Conservation (phyloP, 2,888 invertebrate species). For the Nymphalis urticae region DNA sequence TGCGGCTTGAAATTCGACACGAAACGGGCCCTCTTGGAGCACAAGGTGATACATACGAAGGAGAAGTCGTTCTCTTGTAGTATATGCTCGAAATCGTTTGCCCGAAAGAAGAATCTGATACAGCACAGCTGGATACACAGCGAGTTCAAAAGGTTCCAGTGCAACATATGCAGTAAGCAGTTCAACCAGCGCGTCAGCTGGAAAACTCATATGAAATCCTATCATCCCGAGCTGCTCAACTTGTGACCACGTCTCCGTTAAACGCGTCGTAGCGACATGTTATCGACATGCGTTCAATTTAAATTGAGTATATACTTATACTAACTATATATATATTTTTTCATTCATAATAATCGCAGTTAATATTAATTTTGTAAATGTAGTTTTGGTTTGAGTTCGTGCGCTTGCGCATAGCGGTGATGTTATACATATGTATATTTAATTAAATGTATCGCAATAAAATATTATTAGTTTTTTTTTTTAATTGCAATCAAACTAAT, state of each 20-base stretch:
- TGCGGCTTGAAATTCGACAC: conserved; percentile 68
- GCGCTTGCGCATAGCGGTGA: not conserved
- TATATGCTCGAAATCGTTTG: conserved; percentile 69
- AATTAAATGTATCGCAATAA: not conserved
- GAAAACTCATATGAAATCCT: conserved; percentile 65
- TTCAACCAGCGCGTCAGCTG: conserved; percentile 54
- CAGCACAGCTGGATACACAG: conserved; percentile 71
- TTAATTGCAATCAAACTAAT: too few species aligned
- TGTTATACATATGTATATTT: not conserved
- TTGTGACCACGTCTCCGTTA: conserved; percentile 37
- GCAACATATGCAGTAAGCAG: conserved; percentile 56
- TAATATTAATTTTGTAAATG: too few species aligned
- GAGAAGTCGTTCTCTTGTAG: conserved; percentile 70
- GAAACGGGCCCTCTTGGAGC: conserved; percentile 67
- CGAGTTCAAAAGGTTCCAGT: conserved; percentile 59
- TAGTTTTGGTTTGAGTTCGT: too few species aligned
- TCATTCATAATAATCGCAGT: too few species aligned
- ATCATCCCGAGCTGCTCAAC: conserved; percentile 57
- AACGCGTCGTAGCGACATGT: too few species aligned
- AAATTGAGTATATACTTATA: too few species aligned
- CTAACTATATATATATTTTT: too few species aligned
- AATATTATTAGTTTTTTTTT: not conserved
- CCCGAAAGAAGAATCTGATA: conserved; percentile 58
- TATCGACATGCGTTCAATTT: too few species aligned
- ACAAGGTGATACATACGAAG: conserved; percentile 72